These are phyloP conservation scores for Caloenas nicobarica DNA, from an alignment of 2,113 vertebrate species.

Conservation along the genomic window DNA sequence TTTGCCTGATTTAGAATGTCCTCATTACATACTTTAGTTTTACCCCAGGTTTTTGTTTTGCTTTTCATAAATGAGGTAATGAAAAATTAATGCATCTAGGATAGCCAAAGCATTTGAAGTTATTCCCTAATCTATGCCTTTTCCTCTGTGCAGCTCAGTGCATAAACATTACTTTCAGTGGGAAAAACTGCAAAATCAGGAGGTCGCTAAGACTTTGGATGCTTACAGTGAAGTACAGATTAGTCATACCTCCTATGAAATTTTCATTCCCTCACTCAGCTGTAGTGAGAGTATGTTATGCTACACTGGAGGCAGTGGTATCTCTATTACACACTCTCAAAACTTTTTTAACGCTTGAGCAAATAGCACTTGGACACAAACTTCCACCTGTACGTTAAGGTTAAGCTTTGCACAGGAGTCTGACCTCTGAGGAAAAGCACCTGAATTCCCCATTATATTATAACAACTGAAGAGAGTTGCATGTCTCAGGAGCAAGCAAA, in stretches of 20 bases:
- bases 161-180: slow-evolving; percentile 25
- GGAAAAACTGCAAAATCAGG: slow-evolving; percentile 29
- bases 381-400: not conserved
- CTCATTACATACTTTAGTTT: slow-evolving; percentile 38
- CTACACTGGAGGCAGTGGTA: not conserved
- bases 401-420: not conserved
- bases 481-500: not conserved
- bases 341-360: not conserved
- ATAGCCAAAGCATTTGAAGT: slow-evolving; percentile 48
- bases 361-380: not conserved
- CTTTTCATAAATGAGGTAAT: slow-evolving; percentile 21
- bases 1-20: slow-evolving; percentile 42
- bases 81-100: slow-evolving; percentile 56
- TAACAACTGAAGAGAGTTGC: not conserved
- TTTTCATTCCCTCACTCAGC: not conserved
- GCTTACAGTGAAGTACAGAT: not conserved
- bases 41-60: not conserved
- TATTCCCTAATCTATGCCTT: not conserved
- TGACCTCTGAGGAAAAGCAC: not conserved
- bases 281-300: not conserved
- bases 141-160: not conserved
- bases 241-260: not conserved
- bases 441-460: not conserved
- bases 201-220: not conserved
- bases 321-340: not conserved